Evolutionary conservation across 2,888 invertebrate genomes (phyloP), one percentile per base, ranked within the genome.

Genomic region (Lasioglossum malachurum): DNA sequence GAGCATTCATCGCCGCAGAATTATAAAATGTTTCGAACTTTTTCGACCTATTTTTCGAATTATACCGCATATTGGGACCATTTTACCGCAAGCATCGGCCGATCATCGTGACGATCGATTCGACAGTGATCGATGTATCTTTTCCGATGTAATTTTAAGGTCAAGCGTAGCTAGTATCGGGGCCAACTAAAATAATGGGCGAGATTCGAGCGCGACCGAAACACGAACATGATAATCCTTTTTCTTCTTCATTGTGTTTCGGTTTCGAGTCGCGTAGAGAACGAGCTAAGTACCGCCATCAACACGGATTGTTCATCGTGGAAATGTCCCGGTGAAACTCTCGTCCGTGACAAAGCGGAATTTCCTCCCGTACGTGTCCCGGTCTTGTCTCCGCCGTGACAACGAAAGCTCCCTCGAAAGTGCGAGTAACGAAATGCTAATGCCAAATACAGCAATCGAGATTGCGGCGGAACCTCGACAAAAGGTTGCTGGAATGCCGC

Each of bases 391-490:
- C 46, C 73, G 75, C 41, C 27, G 67, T 71, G 88, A 74, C 78
- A 88, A 82, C 81, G 91, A 90, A 92, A 92, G 89, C 86, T 86
- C 71, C 75, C 89, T 79, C 91, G 94, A 94, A 94, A 94, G 94
- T 94, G 94, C 94, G 93, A 94, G 94, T 94, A 93, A 92, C 90
- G 92, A 93, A 92, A 92, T 92, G 91, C 90, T 92, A 93, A 87
- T 89, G 88, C 91, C 93, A 91, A 93, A 93, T 93, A 93, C 77
- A 92, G 93, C 78, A 80, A 82, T 82, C 88, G 84, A 80, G 88
- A 84, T 82, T 88, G 83, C 80, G 75, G 69, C 46, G 78, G 78
- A 87, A 81, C 79, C 83, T 83, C 89, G 89, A 90, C 88, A 93
- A 92, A 64, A 93, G 91, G 92, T 91, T 86, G 84, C 91, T 92